Evolutionary conservation across 2,888 invertebrate genomes (phyloP), one percentile per base, ranked within the genome.

Genomic region (Podotricha telesiphe): DNA sequence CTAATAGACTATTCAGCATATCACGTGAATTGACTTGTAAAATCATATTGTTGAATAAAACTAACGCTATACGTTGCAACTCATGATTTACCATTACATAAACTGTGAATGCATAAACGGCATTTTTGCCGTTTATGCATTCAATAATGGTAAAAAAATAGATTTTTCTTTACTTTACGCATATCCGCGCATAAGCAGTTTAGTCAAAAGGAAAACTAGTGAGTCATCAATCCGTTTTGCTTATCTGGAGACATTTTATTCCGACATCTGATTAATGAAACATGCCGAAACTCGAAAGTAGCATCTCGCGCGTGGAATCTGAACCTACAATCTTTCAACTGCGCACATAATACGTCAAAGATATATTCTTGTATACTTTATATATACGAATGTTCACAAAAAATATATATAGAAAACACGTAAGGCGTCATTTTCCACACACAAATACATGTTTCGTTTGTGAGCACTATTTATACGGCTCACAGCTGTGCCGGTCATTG

Each of bases 401-500:
- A 45, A 34, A 42, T 50, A 59, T 61, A 58, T 28, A 63, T 51
- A 77, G 71, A 74, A 65, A 69, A 68, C 68, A 22, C 45, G 51
- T 50, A 61, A 61, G 61, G 61, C 67, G 55, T 51, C 75, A 71
- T 74, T 65, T 72, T 66, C 63, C 65, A 63, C 71, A 72, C 74
- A 74, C 70, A 68, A 66, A 73, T 73, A 63, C n/a, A 62, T 10
- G 55, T 66, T 71, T 67, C 73, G 67, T 63, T 58, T 72, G 77
- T 78, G 70, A 69, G 73, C 78, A 82, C 82, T 87, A 86, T 87
- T 87, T 86, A 73, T 75, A 75, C 72, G 68, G 76, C 75, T 79
- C 80, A 87, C 91, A 91, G 91, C 91, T 91, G 91, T 85, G 85
- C 69, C 78, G 91, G 90, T 90, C 88, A 82, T 78, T 87, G 88